phyloP scores from a whole-genome alignment of 2,113 vertebrate genomes.

The Pandion haliaetus region DNA sequence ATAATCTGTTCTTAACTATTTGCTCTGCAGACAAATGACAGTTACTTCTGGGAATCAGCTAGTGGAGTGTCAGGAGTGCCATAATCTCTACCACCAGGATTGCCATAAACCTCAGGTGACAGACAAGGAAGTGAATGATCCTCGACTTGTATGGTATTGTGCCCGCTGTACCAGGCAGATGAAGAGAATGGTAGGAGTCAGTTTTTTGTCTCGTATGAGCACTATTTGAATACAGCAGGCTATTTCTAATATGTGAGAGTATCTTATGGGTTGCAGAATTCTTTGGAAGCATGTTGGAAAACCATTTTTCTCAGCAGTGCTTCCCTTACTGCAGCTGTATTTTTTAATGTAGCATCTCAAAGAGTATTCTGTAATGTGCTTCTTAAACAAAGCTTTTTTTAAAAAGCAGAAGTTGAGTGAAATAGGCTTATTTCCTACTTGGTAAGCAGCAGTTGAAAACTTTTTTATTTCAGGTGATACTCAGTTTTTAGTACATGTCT shows the following conservation, averaged over 20 bases:
- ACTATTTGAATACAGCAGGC: neutral
- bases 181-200: slow-evolving; percentile 92
- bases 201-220: slow-evolving; percentile 8
- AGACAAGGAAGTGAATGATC: slow-evolving; percentile 98
- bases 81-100: slow-evolving; percentile 98
- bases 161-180: slow-evolving; percentile 96
- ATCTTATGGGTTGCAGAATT: neutral
- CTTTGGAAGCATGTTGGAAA: neutral
- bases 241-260: neutral
- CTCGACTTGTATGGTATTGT: slow-evolving; percentile 97
- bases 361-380: neutral
- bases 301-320: neutral
- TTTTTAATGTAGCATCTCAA: neutral
- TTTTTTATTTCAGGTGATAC: neutral
- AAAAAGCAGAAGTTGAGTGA: neutral
- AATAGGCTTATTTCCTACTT: neutral
- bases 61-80: slow-evolving; percentile 98
- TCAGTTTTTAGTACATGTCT: neutral
- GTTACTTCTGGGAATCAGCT: slow-evolving; percentile 94
- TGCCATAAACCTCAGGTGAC: slow-evolving; percentile 98
- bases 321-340: neutral
- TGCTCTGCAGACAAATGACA: slow-evolving; percentile 91
- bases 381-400: neutral
- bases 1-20: slow-evolving; percentile 57
- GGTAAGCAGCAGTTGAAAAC: neutral